phyloP scores from a whole-genome alignment of 37 sponge, comb jelly and placozoan species.

The Halisarca cf. caerulea region DNA sequence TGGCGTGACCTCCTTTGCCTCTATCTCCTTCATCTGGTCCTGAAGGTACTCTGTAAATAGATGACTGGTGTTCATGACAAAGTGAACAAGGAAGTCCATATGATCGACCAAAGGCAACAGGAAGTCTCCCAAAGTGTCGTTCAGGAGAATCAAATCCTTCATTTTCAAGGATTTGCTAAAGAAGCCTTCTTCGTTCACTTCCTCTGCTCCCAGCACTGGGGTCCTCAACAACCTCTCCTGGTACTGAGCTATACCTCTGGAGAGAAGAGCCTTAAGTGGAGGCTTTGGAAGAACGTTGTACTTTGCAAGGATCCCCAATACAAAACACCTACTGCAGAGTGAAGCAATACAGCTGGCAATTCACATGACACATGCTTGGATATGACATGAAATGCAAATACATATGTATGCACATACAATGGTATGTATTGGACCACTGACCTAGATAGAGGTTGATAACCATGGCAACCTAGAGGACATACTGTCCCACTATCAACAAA shows the following conservation, averaged over 20 bases:
- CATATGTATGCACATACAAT: too few species aligned
- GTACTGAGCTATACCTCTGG: background rate
- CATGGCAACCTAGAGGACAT: too few species aligned
- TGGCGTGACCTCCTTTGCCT: background rate
- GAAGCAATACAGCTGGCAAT: too few species aligned
- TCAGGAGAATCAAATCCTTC: conserved; percentile 21
- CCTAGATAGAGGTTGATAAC: too few species aligned
- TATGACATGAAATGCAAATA: too few species aligned
- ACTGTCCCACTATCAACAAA: too few species aligned
- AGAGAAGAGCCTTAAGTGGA: background rate
- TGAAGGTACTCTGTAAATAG: conserved; percentile 67
- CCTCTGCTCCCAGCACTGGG: background rate
- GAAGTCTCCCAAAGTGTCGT: conserved; percentile 15
- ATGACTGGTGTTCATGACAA: conserved; percentile 55
- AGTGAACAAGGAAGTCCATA: conserved; percentile 56
- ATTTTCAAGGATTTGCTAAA: background rate
- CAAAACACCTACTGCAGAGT: conserved; percentile 10
- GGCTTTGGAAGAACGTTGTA: background rate
- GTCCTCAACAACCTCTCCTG: background rate
- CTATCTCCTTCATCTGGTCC: conserved; percentile 36
- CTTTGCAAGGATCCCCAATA: background rate
- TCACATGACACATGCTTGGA: too few species aligned
- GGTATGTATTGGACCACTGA: too few species aligned
- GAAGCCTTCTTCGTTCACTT: background rate
- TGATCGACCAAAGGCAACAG: conserved; percentile 33